Conservation (phyloP, 1,140 invertebrate genomes). For the Platorchestia sp. region DNA sequence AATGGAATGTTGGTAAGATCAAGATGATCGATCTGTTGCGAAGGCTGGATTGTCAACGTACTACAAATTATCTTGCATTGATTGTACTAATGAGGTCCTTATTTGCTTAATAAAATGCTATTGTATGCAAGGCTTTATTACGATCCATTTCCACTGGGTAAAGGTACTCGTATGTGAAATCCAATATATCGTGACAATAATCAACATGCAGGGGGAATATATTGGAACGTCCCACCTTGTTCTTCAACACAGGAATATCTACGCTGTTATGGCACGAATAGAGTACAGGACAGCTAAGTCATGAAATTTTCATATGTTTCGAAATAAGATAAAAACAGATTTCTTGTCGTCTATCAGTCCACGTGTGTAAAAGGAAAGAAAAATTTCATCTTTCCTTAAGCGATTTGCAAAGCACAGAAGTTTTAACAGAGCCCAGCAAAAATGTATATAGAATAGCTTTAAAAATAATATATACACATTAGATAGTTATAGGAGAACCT, state of each 20-base stretch:
- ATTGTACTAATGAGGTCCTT: not conserved
- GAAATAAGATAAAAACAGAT: no score
- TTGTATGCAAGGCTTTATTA: not conserved
- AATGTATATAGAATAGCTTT: no score
- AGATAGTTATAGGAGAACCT: no score
- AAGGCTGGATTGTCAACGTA: not conserved
- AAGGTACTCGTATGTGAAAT: not conserved
- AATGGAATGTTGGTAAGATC: not conserved
- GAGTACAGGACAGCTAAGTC: no score
- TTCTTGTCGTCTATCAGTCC: no score
- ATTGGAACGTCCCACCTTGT: not conserved
- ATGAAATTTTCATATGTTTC: no score
- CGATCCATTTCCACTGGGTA: not conserved
- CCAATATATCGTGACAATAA: not conserved
- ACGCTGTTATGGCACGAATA: no score
- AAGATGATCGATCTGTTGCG: not conserved
- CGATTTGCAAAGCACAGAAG: no score
- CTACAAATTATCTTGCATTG: not conserved
- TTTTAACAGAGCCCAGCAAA: no score
- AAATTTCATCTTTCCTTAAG: no score
- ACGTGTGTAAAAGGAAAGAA: no score
- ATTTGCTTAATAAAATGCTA: not conserved
- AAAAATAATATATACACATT: no score
- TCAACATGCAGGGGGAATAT: not conserved
- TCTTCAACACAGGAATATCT: not conserved